Conservation (phyloP, 2,888 invertebrate species). For the Oeneis ivallda region DNA sequence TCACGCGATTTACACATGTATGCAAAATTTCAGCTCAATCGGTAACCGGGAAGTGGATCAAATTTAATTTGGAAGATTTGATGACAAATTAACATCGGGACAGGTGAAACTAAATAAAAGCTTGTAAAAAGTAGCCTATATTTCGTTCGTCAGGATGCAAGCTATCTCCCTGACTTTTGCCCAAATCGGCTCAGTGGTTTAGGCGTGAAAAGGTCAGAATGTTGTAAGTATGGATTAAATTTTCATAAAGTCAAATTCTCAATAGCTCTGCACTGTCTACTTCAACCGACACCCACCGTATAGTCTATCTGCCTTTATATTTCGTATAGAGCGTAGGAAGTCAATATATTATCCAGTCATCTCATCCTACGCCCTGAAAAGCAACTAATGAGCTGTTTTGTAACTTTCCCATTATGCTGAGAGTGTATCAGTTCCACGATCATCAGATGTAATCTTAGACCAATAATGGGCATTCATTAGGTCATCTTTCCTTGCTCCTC, state of each 20-base stretch:
- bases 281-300: slow-evolving; percentile 1
- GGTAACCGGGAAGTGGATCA: no score
- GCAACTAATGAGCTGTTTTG: slow-evolving; percentile 32
- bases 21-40: no score
- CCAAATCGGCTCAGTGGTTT: no score
- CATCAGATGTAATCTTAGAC: slow-evolving; percentile 21
- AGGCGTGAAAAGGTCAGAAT: no score
- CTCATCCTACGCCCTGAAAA: slow-evolving; percentile 35
- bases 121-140: no score
- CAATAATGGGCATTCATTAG: slow-evolving; percentile 23
- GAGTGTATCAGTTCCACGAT: slow-evolving; percentile 24
- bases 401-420: slow-evolving; percentile 24
- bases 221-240: no score
- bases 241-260: neutral
- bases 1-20: no score
- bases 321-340: slow-evolving; percentile 26
- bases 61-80: no score
- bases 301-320: neutral
- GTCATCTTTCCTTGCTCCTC: slow-evolving; percentile 3
- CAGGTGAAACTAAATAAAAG: no score
- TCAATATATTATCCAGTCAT: slow-evolving; percentile 27
- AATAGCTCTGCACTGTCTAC: neutral
- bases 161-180: no score
- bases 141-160: no score
- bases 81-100: no score